phyloP scores from a whole-genome alignment of 1,140 invertebrate genomes.

The Sitodiplosis mosellana region DNA sequence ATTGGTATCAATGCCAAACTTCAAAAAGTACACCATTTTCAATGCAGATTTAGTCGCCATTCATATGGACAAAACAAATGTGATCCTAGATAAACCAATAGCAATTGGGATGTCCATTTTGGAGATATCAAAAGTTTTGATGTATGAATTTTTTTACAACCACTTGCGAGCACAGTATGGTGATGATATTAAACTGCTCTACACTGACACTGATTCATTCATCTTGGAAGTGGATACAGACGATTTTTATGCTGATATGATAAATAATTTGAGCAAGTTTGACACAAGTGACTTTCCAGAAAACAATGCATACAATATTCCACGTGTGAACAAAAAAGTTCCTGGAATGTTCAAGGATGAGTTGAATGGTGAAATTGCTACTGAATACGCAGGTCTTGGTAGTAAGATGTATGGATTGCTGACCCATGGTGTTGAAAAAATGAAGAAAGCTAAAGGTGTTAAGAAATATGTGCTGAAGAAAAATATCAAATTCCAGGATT shows the following conservation, averaged over 20 bases:
- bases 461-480: conserved; percentile 7
- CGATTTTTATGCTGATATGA: conserved; percentile 26
- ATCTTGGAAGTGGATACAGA: conserved; percentile 22
- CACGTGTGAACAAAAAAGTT: conserved; percentile 13
- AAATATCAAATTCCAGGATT: conserved; percentile 9
- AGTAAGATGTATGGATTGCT: background rate
- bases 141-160: conserved; percentile 19
- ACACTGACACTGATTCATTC: conserved; percentile 27
- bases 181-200: conserved; percentile 14
- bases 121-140: conserved; percentile 22
- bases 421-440: background rate
- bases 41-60: conserved; percentile 21
- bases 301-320: conserved; percentile 9
- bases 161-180: conserved; percentile 14
- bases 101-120: conserved; percentile 24
- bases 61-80: conserved; percentile 17
- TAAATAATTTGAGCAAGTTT: conserved; percentile 12
- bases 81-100: conserved; percentile 24
- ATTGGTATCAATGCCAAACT: conserved; percentile 23
- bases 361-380: conserved; percentile 15
- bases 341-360: conserved; percentile 16
- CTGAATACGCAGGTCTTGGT: conserved; percentile 5
- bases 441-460: conserved; percentile 8
- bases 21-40: conserved; percentile 19
- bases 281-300: conserved; percentile 15